Percentiles rank a stretch among this genome's conserved stretches.
phyloP scores from a whole-genome alignment of 2,888 invertebrate species.

The Rhagium mordax region DNA sequence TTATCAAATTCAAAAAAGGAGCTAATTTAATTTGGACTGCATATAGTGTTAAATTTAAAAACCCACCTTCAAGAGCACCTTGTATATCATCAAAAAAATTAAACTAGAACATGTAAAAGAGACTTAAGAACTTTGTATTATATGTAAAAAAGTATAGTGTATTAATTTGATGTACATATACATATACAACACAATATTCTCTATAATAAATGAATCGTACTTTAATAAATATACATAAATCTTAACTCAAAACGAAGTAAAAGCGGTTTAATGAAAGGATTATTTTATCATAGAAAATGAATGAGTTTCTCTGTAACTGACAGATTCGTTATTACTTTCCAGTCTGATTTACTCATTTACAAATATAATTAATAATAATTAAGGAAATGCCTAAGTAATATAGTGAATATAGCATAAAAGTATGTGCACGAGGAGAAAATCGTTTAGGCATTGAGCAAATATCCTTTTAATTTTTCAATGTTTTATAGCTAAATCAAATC shows the following conservation, averaged over 20 bases:
- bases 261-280: neutral
- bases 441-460: too few species aligned
- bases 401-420: neutral
- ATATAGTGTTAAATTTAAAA: too few species aligned
- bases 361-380: neutral
- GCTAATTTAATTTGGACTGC: too few species aligned
- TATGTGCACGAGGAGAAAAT: neutral
- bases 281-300: neutral
- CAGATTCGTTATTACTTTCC: conserved; percentile 15
- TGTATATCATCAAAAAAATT: too few species aligned
- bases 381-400: conserved; percentile 2
- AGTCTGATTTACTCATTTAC: neutral
- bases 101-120: too few species aligned
- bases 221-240: neutral
- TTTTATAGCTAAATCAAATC: too few species aligned
- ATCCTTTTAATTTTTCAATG: too few species aligned
- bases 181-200: neutral
- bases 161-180: too few species aligned
- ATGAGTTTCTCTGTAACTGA: conserved; percentile 5
- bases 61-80: too few species aligned
- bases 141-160: too few species aligned
- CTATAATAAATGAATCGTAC: neutral
- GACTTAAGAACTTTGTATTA: too few species aligned
- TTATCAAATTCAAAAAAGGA: too few species aligned
- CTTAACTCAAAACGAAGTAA: neutral